Evolutionary conservation across 2,113 vertebrate genomes (phyloP), one percentile per base, ranked within the genome.

Genomic region (Muscicapa adusta): DNA sequence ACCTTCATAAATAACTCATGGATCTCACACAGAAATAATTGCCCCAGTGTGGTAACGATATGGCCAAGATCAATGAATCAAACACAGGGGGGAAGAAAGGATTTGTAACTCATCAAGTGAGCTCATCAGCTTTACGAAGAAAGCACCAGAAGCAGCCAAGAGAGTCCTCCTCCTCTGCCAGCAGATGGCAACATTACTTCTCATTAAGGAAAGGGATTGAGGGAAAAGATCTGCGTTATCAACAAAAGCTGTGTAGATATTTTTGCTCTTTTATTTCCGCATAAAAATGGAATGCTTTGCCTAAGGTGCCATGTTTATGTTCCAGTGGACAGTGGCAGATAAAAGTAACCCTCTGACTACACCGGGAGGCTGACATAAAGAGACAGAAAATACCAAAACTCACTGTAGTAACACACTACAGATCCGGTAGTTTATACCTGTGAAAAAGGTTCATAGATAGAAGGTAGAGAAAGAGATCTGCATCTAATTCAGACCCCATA

Each of bases 151-250:
- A 51, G 33, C 4, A 0, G 38, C 16, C 43, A 25, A 48, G 23
- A 48, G 47, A 48, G 50, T 51, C 14, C 31, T 86, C 23, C 14
- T 63, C 22, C 25, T 95, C 63, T 63, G 61, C 93, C 95, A 88
- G 93, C 50, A 97, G 95, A 80, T 97, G 95, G 95, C 96, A 96
- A 25, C 51, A 36, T 79, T 51, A 58, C 31, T 86, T 86, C 82
- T 95, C 28, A 5, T 48, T 60, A 80, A 12, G 18, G 40, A 76
- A 62, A 60, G 6, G 14, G 12, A 62, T 53, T 47, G 33, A 42
- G 29, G 10, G 10, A 67, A 47, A 79, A 66, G 26, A 77, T 38
- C n/a, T 25, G 4, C 48, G 33, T 48, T 56, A 12, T 4, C 47
- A 33, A 28, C 38, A 82, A 47, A 65, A 62, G 23, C 67, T 57